Percentiles rank a stretch among this genome's conserved stretches.
phyloP scores from a whole-genome alignment of 2,113 vertebrate genomes.

The Noctilio leporinus region DNA sequence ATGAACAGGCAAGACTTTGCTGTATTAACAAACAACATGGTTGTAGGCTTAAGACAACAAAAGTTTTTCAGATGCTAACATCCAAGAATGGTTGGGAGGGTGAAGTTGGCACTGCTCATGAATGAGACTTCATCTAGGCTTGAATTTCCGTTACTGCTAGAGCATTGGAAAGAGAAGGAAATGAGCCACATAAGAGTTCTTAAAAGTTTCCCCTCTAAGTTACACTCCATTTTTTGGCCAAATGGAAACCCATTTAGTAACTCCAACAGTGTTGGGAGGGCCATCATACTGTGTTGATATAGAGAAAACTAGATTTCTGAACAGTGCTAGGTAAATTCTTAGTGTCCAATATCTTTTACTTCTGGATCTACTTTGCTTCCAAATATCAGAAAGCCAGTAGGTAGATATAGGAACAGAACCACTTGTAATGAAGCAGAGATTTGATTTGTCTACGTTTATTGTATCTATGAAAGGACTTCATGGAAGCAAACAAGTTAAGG shows the following conservation, averaged over 20 bases:
- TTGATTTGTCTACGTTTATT: neutral
- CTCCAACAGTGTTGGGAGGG: neutral
- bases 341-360: neutral
- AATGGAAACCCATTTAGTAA: neutral
- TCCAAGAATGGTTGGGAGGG: rapidly evolving
- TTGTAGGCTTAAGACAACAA: neutral
- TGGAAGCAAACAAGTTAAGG: neutral
- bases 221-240: neutral
- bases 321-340: neutral
- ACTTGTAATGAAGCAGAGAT: neutral
- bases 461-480: neutral
- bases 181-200: neutral
- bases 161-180: neutral
- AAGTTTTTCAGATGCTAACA: neutral
- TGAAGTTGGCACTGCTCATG: neutral
- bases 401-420: neutral
- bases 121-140: neutral
- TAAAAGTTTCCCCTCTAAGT: neutral
- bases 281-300: neutral
- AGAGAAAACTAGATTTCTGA: neutral
- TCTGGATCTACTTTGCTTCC: neutral
- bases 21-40: neutral
- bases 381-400: neutral
- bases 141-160: neutral
- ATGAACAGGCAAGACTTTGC: neutral